These are phyloP conservation scores for Bradypus variegatus DNA, from an alignment of 2,797 vertebrate species.

Conservation along the genomic window DNA sequence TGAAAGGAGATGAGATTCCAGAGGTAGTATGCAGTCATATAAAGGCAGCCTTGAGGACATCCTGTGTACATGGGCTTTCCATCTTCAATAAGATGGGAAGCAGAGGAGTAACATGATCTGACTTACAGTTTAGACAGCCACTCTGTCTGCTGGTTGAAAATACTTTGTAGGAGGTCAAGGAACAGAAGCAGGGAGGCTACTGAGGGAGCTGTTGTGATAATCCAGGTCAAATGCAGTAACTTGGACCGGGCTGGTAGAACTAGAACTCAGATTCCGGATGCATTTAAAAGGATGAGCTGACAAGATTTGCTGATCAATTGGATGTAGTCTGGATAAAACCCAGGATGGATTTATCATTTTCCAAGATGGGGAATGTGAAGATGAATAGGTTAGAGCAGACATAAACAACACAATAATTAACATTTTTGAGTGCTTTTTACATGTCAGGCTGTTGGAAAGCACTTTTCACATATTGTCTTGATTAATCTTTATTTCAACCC, in stretches of 20 bases:
- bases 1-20: background rate
- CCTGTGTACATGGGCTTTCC: background rate
- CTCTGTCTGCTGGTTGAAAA: background rate
- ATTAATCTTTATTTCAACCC: background rate
- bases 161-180: background rate
- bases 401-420: background rate
- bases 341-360: background rate
- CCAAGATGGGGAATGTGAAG: background rate
- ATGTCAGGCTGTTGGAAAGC: background rate
- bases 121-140: background rate
- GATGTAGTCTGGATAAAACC: background rate
- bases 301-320: background rate
- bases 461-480: background rate
- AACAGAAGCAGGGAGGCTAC: background rate
- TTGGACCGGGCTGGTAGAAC: background rate
- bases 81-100: background rate
- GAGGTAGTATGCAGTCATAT: background rate
- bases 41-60: background rate
- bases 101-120: background rate
- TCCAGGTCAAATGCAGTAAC: background rate
- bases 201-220: background rate
- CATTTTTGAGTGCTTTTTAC: background rate
- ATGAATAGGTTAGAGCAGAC: background rate
- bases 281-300: background rate
- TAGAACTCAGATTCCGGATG: background rate